These are phyloP conservation scores for Darevskia nairensis DNA, from an alignment of 2,797 vertebrate genomes.

Conservation along the genomic window DNA sequence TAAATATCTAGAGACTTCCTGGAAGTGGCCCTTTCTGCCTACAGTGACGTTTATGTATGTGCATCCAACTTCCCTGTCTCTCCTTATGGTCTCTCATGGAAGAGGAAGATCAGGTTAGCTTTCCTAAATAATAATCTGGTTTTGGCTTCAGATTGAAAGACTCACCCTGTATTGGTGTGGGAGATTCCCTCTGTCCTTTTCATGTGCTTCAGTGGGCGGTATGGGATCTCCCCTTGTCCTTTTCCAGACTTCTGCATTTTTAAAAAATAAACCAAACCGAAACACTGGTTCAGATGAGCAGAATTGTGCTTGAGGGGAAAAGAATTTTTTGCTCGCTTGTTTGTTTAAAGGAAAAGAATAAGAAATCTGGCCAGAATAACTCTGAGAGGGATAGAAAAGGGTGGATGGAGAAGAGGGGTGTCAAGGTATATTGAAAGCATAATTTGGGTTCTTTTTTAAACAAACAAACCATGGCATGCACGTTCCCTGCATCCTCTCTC, in stretches of 20 bases:
- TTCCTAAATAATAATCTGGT: not conserved
- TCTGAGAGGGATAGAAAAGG: no score
- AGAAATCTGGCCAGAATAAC: no score
- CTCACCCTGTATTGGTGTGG: not conserved
- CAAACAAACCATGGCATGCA: no score
- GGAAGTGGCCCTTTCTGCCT: not conserved
- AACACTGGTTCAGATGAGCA: not conserved
- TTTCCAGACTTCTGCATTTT: not conserved
- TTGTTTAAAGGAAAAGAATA: no score
- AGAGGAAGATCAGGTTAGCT: not conserved
- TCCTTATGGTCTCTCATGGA: not conserved
- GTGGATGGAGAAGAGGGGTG: no score
- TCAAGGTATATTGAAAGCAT: no score
- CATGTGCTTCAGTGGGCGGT: not conserved
- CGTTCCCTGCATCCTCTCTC: no score
- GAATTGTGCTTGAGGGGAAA: not conserved
- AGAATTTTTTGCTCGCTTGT: no score
- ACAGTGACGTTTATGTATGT: not conserved
- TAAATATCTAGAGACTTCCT: not conserved
- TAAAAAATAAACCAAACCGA: not conserved
- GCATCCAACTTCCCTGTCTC: not conserved
- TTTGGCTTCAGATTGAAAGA: not conserved
- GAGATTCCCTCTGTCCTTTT: not conserved
- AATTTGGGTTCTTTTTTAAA: no score
- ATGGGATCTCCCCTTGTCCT: not conserved